A percentile compares a stretch with the other conserved stretches of the same genome.
Evolutionary conservation across 2,888 invertebrate species (phyloP).

Genomic region (Mimumesa dahlbomi): DNA sequence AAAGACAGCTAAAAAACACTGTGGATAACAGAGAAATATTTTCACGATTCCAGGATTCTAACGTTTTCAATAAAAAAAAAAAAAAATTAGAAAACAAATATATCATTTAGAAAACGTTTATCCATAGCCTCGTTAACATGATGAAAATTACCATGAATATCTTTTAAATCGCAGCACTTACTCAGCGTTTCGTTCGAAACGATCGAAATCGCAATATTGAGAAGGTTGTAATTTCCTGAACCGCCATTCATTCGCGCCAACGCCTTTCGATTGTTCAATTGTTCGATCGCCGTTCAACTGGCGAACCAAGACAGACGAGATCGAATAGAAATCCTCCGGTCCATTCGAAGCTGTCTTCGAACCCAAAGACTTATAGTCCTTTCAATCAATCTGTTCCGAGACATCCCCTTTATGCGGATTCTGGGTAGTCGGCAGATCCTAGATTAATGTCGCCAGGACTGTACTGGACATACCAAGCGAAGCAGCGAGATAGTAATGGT

Average conservation of each 20-base stretch:
- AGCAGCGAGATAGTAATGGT: constrained; percentile 46
- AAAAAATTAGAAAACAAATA: too few relatives aligned
- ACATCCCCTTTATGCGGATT: constrained; percentile 62
- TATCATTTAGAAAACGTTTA: too few relatives aligned
- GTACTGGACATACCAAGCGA: constrained; percentile 55
- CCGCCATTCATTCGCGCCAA: neutral
- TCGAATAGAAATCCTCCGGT: constrained; percentile 15
- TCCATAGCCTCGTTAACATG: too few relatives aligned
- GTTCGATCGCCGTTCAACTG: constrained; percentile 25
- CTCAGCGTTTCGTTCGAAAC: neutral
- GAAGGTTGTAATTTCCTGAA: neutral
- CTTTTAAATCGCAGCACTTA: too few relatives aligned
- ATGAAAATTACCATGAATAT: too few relatives aligned
- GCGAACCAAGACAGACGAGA: neutral
- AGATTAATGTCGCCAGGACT: constrained; percentile 61
- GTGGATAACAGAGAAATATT: too few relatives aligned
- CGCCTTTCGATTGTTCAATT: constrained; percentile 5
- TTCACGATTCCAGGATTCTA: too few relatives aligned
- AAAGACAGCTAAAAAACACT: too few relatives aligned
- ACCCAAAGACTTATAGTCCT: constrained; percentile 33
- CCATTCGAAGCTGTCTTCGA: constrained; percentile 28
- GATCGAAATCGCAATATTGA: neutral
- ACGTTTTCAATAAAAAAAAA: too few relatives aligned
- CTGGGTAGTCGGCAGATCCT: constrained; percentile 49
- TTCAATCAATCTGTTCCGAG: constrained; percentile 52